Base-by-base conservation (phyloP, 1,140 invertebrate genomes). In the Drosophila grimshawi region DNA sequence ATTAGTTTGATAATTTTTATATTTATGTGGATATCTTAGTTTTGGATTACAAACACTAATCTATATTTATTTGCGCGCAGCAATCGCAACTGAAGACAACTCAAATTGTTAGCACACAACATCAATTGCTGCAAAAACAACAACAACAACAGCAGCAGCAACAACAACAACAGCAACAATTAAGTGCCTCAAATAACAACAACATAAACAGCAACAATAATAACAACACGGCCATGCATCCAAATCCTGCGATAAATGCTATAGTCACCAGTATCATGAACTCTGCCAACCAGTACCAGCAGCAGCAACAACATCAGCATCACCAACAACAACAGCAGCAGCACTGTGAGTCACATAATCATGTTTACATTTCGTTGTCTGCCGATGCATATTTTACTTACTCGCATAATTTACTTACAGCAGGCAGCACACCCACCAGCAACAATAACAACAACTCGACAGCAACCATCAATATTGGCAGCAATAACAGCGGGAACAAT, bases 221-320 rank as follows among this genome's bases (percentile, higher is more conserved):
- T 51, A 85, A 71, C 33, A 91, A 94, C 35, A 93, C 94, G 61
- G 95, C 95, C 81, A 94, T 95, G 63, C 93, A 95, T 78, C 94
- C 94, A n/a, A 96, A 96, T 90, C 94, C 95, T 33, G 95, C 95
- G 53, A 96, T 96, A 75, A 96, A 94, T 90, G 96, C 96, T 67
- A 94, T 96, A 72, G 95, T 95, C 48, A 96, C 95, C 68, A 96
- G 95, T 86, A 94, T 96, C 7, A 96, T 96, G 95, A 96, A 96
- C 91, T 96, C 95, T 37, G 95, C 95, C 41, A 95, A 96, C 91
- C 95, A 96, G 83, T 96, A 96, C 88, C 95, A 95, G 88, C 95
- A 95, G 88, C 95, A 96, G 92, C 90, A 92, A 6, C 90, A 91
- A 10, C 81, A 85, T 2, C 80, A 83, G 3, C 95, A 96, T 80